A percentile compares a stretch with the other conserved stretches of the same genome.
Conservation (phyloP, 2,797 vertebrate genomes). For the Anableps anableps region DNA sequence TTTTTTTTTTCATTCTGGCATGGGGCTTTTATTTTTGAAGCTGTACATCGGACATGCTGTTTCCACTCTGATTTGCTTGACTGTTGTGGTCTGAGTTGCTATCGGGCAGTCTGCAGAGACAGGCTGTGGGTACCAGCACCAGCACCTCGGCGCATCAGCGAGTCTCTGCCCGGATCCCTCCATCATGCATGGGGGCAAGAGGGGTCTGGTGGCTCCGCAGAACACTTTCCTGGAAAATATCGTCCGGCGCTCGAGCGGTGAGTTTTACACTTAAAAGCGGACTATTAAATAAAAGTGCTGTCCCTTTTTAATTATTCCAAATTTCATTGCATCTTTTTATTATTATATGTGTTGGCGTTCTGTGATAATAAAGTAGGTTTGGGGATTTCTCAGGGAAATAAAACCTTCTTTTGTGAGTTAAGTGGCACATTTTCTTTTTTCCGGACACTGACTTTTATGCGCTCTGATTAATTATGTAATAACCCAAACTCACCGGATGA, state of each 20-base stretch:
- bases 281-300: neutral
- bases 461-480: conserved; percentile 81
- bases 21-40: conserved; percentile 43
- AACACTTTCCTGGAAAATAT: conserved; percentile 99
- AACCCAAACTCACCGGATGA: neutral
- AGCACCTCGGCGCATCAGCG: conserved; percentile 39
- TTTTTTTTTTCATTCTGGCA: neutral
- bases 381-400: neutral
- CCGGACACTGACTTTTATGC: neutral
- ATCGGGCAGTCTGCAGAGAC: conserved; percentile 9
- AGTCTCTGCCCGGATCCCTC: conserved; percentile 64
- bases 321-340: neutral
- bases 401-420: neutral
- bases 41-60: conserved; percentile 7
- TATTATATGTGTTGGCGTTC: neutral
- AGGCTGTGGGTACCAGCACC: conserved; percentile 30
- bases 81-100: conserved; percentile 1
- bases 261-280: conserved; percentile 72
- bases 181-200: conserved; percentile 98
- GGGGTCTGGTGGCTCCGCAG: conserved; percentile 98
- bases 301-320: neutral
- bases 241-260: conserved; percentile 95
- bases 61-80: neutral
- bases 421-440: neutral
- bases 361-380: neutral